A percentile compares a stretch with the other conserved stretches of the same genome.
These are phyloP conservation scores for Rissa tridactyla DNA, from an alignment of 2,113 vertebrate species.

Conservation along the genomic window DNA sequence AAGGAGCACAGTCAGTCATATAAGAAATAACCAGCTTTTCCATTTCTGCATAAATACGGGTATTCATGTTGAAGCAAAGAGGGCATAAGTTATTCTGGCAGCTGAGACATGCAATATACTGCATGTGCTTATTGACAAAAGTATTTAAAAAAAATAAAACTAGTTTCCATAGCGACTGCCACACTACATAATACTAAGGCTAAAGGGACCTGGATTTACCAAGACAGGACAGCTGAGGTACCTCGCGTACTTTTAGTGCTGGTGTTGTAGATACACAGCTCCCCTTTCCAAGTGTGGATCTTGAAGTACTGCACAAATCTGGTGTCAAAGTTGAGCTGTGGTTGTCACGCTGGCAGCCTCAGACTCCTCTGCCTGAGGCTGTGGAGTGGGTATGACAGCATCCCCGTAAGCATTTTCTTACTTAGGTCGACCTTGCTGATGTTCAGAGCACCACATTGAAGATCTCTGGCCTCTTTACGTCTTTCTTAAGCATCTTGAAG, in stretches of 20 bases:
- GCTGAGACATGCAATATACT: neutral
- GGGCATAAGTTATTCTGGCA: neutral
- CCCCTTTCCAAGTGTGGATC: neutral
- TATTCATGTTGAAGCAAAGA: constrained; percentile 3
- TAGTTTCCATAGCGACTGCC: constrained; percentile 55
- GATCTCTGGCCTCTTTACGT: neutral
- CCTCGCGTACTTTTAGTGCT: neutral
- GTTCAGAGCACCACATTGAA: neutral
- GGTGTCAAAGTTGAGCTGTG: neutral
- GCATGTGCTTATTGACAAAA: constrained; percentile 39
- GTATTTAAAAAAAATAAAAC: neutral
- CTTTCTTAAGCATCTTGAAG: neutral
- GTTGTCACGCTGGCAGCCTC: neutral
- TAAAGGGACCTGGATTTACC: neutral
- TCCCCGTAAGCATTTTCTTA: neutral
- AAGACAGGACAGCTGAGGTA: neutral
- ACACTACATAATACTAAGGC: neutral
- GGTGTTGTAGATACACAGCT: neutral
- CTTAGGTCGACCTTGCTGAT: fast-evolving
- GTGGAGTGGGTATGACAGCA: neutral
- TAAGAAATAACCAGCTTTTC: constrained; percentile 18
- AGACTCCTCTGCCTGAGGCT: neutral
- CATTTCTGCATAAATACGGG: constrained; percentile 7
- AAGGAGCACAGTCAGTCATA: neutral
- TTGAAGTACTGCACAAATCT: neutral